Conservation (phyloP, 2,797 vertebrate species). For the Scyliorhinus canicula region DNA sequence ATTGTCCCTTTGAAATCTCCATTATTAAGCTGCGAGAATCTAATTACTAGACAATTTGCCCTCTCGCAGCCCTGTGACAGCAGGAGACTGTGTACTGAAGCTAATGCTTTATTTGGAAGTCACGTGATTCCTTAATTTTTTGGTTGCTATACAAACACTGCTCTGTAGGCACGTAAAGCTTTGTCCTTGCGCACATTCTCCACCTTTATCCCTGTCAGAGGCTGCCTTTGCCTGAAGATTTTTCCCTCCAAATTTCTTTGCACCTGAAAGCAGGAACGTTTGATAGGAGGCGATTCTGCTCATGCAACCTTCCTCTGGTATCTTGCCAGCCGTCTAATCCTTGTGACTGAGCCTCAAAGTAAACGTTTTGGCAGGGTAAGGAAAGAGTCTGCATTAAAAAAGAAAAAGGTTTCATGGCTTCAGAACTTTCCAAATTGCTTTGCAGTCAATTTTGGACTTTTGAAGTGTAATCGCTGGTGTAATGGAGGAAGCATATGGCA, state of each 20-base stretch:
- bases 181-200: background rate
- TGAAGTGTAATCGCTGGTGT: background rate
- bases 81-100: background rate
- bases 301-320: background rate
- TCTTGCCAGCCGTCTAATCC: background rate
- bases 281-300: background rate
- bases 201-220: constrained; percentile 10
- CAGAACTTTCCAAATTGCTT: background rate
- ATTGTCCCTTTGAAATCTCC: constrained; percentile 29
- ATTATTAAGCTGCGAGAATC: constrained; percentile 25
- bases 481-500: background rate
- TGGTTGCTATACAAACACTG: background rate
- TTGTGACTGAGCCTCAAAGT: background rate
- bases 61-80: constrained; percentile 6
- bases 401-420: background rate
- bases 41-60: constrained; percentile 29
- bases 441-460: background rate
- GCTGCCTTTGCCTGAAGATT: background rate
- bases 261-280: background rate
- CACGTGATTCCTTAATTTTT: background rate
- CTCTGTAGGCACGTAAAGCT: background rate
- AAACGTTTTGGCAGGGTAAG: background rate
- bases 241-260: background rate
- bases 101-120: background rate
- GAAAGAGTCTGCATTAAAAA: background rate